phyloP scores from a whole-genome alignment of 2,888 invertebrate genomes.

The Acanthoscelides obtectus region DNA sequence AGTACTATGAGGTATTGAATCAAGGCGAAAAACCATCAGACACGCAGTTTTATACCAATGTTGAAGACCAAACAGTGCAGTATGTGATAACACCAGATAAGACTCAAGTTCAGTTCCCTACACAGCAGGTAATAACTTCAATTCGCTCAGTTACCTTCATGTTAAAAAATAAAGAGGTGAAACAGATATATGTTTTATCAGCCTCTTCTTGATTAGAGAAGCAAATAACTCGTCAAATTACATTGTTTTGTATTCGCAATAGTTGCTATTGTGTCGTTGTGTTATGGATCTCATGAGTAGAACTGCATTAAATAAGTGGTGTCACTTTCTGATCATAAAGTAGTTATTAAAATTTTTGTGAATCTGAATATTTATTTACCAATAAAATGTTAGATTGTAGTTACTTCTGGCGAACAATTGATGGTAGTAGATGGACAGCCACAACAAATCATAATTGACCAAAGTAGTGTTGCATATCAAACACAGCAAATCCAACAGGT shows the following conservation, averaged over 20 bases:
- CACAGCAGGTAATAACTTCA: slow-evolving; percentile 33
- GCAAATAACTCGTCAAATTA: too few relatives aligned
- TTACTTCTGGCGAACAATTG: slow-evolving; percentile 38
- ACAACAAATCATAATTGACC: slow-evolving; percentile 46
- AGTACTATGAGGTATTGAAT: slow-evolving; percentile 63
- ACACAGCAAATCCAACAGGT: slow-evolving; percentile 18
- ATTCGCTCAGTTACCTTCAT: too few relatives aligned
- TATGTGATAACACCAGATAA: slow-evolving; percentile 41
- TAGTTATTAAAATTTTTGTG: not conserved
- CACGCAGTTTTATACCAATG: slow-evolving; percentile 61
- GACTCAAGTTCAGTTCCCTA: slow-evolving; percentile 32
- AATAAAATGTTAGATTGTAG: slow-evolving; percentile 29
- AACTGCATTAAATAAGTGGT: too few relatives aligned
- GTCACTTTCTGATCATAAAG: too few relatives aligned
- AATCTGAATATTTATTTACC: not conserved
- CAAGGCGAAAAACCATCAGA: slow-evolving; percentile 52
- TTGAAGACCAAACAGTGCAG: slow-evolving; percentile 46
- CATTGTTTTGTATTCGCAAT: too few relatives aligned
- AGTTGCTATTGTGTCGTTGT: too few relatives aligned
- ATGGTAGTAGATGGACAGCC: slow-evolving; percentile 47
- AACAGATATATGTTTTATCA: too few relatives aligned
- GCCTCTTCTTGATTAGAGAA: too few relatives aligned
- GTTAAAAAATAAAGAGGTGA: too few relatives aligned
- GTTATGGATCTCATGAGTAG: too few relatives aligned
- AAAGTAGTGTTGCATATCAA: slow-evolving; percentile 35